Base-by-base conservation (phyloP, 2,113 vertebrate genomes). In the Rallus limicola region DNA sequence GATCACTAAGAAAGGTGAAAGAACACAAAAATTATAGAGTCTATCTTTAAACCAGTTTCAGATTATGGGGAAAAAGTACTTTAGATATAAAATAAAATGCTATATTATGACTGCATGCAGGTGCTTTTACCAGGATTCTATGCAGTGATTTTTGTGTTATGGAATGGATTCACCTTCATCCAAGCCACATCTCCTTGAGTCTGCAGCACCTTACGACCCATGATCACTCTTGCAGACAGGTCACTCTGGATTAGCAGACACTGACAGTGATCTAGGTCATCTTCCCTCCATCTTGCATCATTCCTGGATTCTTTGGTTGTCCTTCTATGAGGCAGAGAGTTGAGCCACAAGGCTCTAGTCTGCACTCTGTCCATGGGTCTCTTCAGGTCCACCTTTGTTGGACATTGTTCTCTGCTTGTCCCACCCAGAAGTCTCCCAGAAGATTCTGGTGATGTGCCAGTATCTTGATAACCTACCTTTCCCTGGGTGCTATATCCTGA, bases 171-270 rank as follows among this genome's bases (percentile, higher is more conserved):
- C 1, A 38, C 17, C 5, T 82, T 82, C 40, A 40, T 79, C 50
- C 19, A 75, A 70, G 26, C 62, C 26, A 78, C 21, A 58, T 34
- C 5, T 4, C 5, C 10, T 55, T 38, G 19, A 8, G 55, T 24
- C 14, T 42, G 19, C 28, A 71, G n/a, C 17, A 68, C 18, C 31
- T 71, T 89, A 24, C 52, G 63, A 33, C 7, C 36, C 23, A 58
- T 31, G 68, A 3, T 44, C 36, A 48, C 11, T 8, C 24, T 29
- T 55, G 24, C 6, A 91, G 28, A 40, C 68, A 31, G 16, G 6
- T 15, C 0, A 0, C 5, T 6, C 34, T 34, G 13, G 33, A 38
- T 25, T 53, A 70, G 13, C 3, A 84, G 26, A 16, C 16, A 59
- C 18, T 38, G 36, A 8, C 5, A 58, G 9, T 26, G 11, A 44